Conservation (phyloP, 2,888 invertebrate species). For the Tolmerus cingulatus region DNA sequence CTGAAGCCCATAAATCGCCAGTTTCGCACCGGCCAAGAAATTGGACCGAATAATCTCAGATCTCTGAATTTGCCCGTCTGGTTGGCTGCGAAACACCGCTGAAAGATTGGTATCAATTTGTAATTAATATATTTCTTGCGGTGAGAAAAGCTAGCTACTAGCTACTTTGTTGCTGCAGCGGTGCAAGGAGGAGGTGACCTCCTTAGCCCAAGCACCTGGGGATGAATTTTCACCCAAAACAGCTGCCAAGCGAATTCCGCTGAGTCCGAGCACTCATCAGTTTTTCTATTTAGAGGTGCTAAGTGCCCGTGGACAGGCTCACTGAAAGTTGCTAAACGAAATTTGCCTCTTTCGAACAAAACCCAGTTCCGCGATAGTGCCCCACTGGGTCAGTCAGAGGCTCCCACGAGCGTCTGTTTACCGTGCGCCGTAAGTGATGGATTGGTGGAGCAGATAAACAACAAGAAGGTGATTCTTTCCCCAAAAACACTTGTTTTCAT, state of each 20-base stretch:
- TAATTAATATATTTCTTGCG: conserved; percentile 15
- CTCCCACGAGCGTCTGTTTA: neutral
- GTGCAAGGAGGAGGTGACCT: neutral
- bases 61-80: neutral
- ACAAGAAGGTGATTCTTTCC: neutral
- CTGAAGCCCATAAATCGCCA: neutral
- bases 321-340: neutral
- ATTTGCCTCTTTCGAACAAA: neutral
- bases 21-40: neutral
- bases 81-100: neutral
- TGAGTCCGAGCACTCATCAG: neutral
- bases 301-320: neutral
- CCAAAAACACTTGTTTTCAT: neutral
- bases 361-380: neutral
- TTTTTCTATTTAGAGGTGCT: neutral
- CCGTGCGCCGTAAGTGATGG: neutral
- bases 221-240: neutral
- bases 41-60: neutral
- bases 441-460: neutral
- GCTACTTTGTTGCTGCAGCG: neutral
- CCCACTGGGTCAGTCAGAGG: neutral
- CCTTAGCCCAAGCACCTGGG: neutral
- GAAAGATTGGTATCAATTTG: conserved; percentile 20
- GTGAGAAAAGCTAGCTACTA: neutral
- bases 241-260: neutral